Evolutionary conservation across 2,113 vertebrate species (phyloP).

Genomic region (Micromys minutus): DNA sequence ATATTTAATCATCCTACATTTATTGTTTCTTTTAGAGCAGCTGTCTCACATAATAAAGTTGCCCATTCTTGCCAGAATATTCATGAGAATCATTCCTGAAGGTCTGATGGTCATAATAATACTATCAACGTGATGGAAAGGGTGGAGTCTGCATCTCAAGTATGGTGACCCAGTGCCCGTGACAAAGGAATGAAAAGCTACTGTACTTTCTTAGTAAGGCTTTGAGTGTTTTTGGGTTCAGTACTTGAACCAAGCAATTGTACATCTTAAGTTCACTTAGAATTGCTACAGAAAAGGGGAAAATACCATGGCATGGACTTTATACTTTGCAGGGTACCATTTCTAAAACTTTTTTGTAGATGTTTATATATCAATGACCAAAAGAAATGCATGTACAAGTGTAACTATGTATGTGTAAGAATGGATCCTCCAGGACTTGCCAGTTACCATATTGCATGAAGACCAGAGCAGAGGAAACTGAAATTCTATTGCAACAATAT

Average conservation of each 20-base stretch:
- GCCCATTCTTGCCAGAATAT: background rate
- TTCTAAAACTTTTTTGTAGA: background rate
- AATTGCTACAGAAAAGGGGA: background rate
- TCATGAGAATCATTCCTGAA: background rate
- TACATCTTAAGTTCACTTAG: background rate
- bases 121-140: background rate
- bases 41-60: background rate
- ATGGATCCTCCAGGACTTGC: accelerated
- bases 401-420: background rate
- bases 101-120: background rate
- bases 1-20: background rate
- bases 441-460: background rate
- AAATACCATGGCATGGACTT: background rate
- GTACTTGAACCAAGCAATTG: background rate
- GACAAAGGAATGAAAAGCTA: background rate
- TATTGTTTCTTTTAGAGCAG: background rate
- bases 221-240: background rate
- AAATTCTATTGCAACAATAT: background rate
- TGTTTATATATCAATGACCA: no score
- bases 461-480: background rate
- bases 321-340: background rate
- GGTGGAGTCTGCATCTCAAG: background rate
- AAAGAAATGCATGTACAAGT: background rate
- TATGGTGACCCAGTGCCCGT: background rate
- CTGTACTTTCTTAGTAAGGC: background rate